phyloP scores from a whole-genome alignment of 2,113 vertebrate species.

The Mirza zaza region DNA sequence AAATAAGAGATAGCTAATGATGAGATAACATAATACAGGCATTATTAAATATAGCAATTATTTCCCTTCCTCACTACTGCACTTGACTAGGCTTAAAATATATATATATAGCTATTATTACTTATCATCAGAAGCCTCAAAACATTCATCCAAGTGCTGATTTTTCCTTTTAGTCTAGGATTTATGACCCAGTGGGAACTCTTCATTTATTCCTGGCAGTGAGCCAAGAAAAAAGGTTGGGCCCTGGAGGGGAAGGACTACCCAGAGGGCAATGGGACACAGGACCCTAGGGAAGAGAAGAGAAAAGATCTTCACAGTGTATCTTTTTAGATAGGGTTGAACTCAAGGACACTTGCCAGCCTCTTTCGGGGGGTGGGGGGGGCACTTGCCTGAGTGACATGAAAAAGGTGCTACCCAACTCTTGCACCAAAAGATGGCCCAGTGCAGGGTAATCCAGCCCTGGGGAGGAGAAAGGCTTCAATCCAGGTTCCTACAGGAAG shows the following conservation, averaged over 20 bases:
- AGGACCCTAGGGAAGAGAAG: background rate
- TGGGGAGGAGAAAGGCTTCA: background rate
- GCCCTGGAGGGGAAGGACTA: background rate
- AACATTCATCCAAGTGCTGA: background rate
- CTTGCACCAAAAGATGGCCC: background rate
- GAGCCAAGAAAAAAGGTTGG: background rate
- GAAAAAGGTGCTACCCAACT: background rate
- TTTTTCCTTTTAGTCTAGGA: background rate
- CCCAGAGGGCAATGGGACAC: background rate
- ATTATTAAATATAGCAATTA: background rate
- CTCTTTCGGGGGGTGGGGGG: background rate
- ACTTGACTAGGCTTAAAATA: too few species aligned
- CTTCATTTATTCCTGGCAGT: background rate
- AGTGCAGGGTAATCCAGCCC: background rate
- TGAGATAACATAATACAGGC: background rate
- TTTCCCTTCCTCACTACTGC: too few species aligned
- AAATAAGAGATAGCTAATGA: background rate
- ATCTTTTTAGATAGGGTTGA: background rate
- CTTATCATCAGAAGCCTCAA: background rate
- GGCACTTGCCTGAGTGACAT: background rate
- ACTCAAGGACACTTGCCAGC: background rate
- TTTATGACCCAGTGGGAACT: background rate
- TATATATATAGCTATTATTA: background rate
- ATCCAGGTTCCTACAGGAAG: background rate
- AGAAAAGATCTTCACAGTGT: background rate